Base-by-base conservation (phyloP, 2,888 invertebrate genomes). In the Eretmocerus hayati region DNA sequence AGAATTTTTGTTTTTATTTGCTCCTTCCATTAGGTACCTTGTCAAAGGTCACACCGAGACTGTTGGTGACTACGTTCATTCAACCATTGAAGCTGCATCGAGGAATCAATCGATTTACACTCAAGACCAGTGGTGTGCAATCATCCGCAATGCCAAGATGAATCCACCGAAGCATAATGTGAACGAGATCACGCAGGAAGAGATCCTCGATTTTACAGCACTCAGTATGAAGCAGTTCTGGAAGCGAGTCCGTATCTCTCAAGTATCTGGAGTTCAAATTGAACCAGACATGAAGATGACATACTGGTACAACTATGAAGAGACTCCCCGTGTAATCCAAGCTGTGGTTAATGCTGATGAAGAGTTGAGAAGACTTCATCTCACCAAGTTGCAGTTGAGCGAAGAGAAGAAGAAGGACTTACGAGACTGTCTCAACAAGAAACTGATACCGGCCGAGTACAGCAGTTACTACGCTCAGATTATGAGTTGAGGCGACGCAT, bases 1-100 rank as follows among this genome's bases (percentile, higher is more conserved):
- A 9, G 8, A 30, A 9, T 30, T 9, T 30, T 30, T 9, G 30
- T 30, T 30, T 30, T 30, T 8, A 13, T 19, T 36, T 15, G 19
- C 16, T 13, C 19, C 11, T 4, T 36, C 23, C 20, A 26, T 5
- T 13, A 44, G 44, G 26, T 44, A 44, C 23, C 19, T 44, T 5
- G 44, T 31, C n/a, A 44, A 36, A 44, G 48, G 51, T n/a, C 51
- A 48, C 33, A 52, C 51, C 2, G 38, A 52, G 15, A 48, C 37
- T 30, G 31, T 18, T 16, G 52, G 52, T 22, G 52, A 48, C 33
- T 48, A 41, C 18, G 48, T 52, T 44, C 52, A 48, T 33, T 35
- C 52, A n/a, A 35, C 36, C 22, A 50, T 46, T 18, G 48, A 52
- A 18, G 32, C 36, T 9, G 23, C 39, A 11, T 26, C 42, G 37